A percentile compares a stretch with the other conserved stretches of the same genome.
phyloP scores from a whole-genome alignment of 2,113 vertebrate species.

The Amazona guildingii region DNA sequence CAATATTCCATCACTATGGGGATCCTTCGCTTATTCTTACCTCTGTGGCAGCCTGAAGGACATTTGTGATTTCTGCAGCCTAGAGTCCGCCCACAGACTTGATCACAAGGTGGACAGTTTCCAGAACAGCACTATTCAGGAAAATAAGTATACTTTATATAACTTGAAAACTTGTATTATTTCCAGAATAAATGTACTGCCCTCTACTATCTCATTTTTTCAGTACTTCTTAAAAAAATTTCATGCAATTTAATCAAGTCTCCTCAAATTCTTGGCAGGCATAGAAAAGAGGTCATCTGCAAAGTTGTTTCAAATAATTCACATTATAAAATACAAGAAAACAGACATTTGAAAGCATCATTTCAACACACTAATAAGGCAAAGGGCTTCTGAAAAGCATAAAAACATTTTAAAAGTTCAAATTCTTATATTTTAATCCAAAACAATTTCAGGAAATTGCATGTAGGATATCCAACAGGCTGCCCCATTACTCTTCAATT shows the following conservation, averaged over 20 bases:
- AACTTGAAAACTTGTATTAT: background rate
- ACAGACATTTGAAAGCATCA: background rate
- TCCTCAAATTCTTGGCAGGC: background rate
- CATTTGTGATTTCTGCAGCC: slow-evolving; percentile 98
- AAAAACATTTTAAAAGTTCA: background rate
- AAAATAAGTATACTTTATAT: background rate
- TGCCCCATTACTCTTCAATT: background rate
- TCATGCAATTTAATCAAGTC: background rate
- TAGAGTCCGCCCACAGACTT: slow-evolving; percentile 86
- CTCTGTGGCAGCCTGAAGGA: slow-evolving; percentile 94
- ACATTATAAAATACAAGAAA: background rate
- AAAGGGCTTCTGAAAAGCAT: background rate
- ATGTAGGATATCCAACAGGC: background rate
- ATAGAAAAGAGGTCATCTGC: background rate
- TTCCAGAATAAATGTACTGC: background rate
- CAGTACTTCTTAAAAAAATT: background rate
- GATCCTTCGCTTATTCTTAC: slow-evolving; percentile 69
- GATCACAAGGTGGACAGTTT: slow-evolving; percentile 94
- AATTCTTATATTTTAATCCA: background rate
- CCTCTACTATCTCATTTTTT: background rate
- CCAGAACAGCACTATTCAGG: slow-evolving; percentile 88
- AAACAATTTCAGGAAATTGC: background rate
- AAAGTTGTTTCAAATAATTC: background rate
- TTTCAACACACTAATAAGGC: background rate
- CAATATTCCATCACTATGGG: background rate